These are phyloP conservation scores for Danionella dracula DNA, from an alignment of 2,797 vertebrate species.

Conservation along the genomic window DNA sequence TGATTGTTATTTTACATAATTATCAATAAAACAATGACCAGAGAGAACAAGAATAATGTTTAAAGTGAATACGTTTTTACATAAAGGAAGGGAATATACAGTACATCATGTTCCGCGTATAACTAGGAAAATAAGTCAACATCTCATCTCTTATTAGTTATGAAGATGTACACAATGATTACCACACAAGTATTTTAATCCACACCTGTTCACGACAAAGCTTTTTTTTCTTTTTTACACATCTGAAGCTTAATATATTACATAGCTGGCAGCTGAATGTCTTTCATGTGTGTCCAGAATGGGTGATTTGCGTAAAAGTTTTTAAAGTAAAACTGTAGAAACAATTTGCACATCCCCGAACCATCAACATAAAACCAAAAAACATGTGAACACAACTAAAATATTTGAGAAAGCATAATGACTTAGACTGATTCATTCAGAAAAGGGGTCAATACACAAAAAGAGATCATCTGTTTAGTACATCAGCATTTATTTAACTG, in stretches of 20 bases:
- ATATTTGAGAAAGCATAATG: constrained; percentile 12
- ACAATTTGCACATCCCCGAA: constrained; percentile 40
- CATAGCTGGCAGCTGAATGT: constrained; percentile 26
- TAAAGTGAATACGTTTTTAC: constrained; percentile 21
- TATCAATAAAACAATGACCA: constrained; percentile 21
- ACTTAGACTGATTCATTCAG: not conserved
- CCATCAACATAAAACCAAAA: constrained; percentile 30
- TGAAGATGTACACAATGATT: constrained; percentile 41
- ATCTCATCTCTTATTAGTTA: constrained; percentile 23
- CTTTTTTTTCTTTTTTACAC: constrained; percentile 19
- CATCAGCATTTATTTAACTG: constrained; percentile 10
- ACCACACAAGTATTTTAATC: constrained; percentile 34
- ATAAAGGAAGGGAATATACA: constrained; percentile 36
- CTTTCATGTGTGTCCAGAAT: constrained; percentile 26
- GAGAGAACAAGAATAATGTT: constrained; percentile 19
- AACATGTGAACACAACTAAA: constrained; percentile 23
- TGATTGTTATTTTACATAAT: constrained; percentile 36
- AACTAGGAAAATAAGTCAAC: constrained; percentile 35
- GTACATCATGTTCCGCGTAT: constrained; percentile 33
- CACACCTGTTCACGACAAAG: constrained; percentile 41
- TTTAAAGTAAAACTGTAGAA: constrained; percentile 33
- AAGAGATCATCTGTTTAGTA: not conserved
- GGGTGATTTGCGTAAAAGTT: constrained; percentile 37
- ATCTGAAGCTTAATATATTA: constrained; percentile 42
- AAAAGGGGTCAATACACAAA: not conserved